A percentile compares a stretch with the other conserved stretches of the same genome.
phyloP scores from a whole-genome alignment of 1,140 invertebrate species.

The Riptortus pedestris region DNA sequence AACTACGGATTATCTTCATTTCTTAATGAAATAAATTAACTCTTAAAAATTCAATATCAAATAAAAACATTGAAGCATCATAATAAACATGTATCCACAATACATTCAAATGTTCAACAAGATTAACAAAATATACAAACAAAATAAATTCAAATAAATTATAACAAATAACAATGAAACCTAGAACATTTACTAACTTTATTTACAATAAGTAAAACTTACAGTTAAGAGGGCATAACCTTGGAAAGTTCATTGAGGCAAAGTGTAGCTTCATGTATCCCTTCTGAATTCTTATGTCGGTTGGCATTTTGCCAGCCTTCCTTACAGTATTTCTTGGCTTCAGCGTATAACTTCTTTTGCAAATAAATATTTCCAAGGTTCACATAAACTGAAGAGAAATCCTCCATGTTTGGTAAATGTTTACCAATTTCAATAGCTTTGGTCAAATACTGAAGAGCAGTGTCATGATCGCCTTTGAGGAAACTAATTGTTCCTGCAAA shows the following conservation, averaged over 20 bases:
- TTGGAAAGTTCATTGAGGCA: conserved; percentile 43
- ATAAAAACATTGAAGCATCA: too few species aligned
- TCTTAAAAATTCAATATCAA: too few species aligned
- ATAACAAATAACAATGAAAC: too few species aligned
- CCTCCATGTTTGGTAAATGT: conserved; percentile 47
- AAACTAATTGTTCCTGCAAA: conserved; percentile 49
- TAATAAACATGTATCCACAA: too few species aligned
- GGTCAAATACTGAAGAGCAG: conserved; percentile 58
- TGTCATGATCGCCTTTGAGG: conserved; percentile 50
- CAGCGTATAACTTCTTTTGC: conserved; percentile 52
- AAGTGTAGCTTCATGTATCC: conserved; percentile 51
- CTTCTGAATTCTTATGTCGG: conserved; percentile 50
- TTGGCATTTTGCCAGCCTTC: conserved; percentile 57
- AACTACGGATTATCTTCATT: too few species aligned
- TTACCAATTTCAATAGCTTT: conserved; percentile 58
- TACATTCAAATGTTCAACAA: too few species aligned
- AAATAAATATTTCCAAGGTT: conserved; percentile 75
- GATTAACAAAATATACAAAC: too few species aligned
- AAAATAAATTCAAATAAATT: too few species aligned
- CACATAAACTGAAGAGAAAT: conserved; percentile 62
- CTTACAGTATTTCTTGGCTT: conserved; percentile 61
- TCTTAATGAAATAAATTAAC: too few species aligned
- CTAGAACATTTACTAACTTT: too few species aligned
- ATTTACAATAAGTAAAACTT: too few species aligned
- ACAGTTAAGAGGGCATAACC: neutral